These are phyloP conservation scores for Semotilus atromaculatus DNA, from an alignment of 2,797 vertebrate genomes.

Conservation along the genomic window DNA sequence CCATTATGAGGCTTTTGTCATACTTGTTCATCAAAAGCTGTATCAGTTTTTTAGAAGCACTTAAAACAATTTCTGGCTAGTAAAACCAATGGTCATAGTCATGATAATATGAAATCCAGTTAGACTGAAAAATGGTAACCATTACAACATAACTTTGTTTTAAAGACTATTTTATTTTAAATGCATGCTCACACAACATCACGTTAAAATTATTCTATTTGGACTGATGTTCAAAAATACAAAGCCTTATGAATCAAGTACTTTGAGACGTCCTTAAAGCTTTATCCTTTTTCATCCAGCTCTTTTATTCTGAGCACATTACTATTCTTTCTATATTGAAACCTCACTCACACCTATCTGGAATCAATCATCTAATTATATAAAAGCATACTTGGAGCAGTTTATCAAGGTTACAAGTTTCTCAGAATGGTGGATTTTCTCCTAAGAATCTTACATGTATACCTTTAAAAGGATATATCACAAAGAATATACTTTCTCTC, in stretches of 20 bases:
- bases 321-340: not conserved
- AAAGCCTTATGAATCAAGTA: not conserved
- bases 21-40: conserved; percentile 1
- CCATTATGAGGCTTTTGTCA: conserved; percentile 20
- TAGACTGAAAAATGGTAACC: not conserved
- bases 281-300: not conserved
- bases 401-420: conserved; percentile 25
- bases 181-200: not conserved
- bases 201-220: not conserved
- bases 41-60: conserved; percentile 22
- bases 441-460: not conserved
- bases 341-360: not conserved
- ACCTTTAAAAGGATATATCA: not conserved
- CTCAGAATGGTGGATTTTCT: not conserved
- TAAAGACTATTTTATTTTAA: not conserved
- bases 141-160: not conserved
- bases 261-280: not conserved
- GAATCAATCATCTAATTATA: conserved; percentile 15
- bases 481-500: conserved; percentile 7
- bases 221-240: not conserved
- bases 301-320: not conserved
- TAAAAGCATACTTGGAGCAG: conserved; percentile 7
- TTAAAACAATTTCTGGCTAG: not conserved
- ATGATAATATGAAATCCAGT: conserved; percentile 14
- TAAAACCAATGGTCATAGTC: not conserved